These are phyloP conservation scores for Beaufortia kweichowensis DNA, from an alignment of 2,113 vertebrate genomes.

Conservation along the genomic window DNA sequence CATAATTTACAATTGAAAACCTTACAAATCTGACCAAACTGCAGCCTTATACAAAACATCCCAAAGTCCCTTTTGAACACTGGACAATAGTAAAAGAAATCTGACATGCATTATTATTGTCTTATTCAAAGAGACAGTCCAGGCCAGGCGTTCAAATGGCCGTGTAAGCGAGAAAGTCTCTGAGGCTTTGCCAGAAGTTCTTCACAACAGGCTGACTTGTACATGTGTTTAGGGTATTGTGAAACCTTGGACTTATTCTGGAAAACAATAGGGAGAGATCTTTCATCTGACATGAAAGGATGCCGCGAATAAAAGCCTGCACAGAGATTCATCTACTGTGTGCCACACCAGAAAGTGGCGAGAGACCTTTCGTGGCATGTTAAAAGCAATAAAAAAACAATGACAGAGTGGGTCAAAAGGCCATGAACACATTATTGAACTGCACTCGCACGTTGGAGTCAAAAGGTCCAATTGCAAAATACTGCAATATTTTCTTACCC, in stretches of 20 bases:
- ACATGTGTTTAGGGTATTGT: slow-evolving; percentile 57
- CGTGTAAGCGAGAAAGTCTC: slow-evolving; percentile 48
- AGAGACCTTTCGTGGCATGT: not conserved
- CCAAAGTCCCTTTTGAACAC: slow-evolving; percentile 54
- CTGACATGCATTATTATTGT: slow-evolving; percentile 68
- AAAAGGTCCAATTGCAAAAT: no score
- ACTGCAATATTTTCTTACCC: no score
- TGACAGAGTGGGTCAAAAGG: not conserved
- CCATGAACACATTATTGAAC: not conserved
- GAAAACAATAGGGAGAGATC: slow-evolving; percentile 54
- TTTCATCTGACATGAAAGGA: slow-evolving; percentile 51
- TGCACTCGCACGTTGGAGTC: no score
- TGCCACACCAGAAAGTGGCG: not conserved
- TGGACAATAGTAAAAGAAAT: slow-evolving; percentile 61
- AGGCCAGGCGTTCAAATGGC: slow-evolving; percentile 54
- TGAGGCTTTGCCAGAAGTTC: slow-evolving; percentile 56
- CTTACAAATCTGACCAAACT: slow-evolving; percentile 51
- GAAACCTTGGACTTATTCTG: slow-evolving; percentile 57
- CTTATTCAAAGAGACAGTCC: slow-evolving; percentile 64
- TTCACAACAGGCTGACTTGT: slow-evolving; percentile 49
- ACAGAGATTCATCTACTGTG: slow-evolving; percentile 35
- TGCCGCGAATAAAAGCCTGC: slow-evolving; percentile 11
- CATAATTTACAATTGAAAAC: slow-evolving; percentile 48
- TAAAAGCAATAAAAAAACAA: not conserved
- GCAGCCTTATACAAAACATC: slow-evolving; percentile 48